Conservation (phyloP, 2,888 invertebrate genomes). For the Caenorhabditis sinica region DNA sequence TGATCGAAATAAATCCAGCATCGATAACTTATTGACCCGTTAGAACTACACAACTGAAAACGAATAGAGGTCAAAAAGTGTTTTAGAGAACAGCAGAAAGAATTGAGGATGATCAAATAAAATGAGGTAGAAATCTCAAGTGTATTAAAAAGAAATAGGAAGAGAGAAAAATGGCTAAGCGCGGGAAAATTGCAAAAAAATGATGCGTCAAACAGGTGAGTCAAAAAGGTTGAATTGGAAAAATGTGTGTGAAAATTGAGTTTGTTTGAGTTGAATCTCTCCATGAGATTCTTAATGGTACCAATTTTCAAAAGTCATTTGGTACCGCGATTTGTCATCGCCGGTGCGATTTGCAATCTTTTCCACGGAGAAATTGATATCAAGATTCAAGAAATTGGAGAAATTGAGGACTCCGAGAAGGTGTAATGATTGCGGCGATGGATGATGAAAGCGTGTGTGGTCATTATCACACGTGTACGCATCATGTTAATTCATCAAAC, state of each 20-base stretch:
- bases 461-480: constrained; percentile 7
- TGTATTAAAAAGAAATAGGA: constrained; percentile 28
- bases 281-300: constrained; percentile 31
- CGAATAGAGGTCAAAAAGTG: constrained; percentile 23
- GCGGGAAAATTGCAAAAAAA: constrained; percentile 36
- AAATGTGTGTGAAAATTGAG: constrained; percentile 28
- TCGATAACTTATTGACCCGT: constrained; percentile 62
- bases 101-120: constrained; percentile 43
- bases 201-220: constrained; percentile 41
- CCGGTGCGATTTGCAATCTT: constrained; percentile 14
- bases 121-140: constrained; percentile 31
- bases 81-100: not conserved
- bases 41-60: constrained; percentile 64
- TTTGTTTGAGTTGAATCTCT: not conserved
- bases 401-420: constrained; percentile 25
- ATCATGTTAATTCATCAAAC: not conserved
- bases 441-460: constrained; percentile 33
- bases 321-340: constrained; percentile 53
- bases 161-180: constrained; percentile 2
- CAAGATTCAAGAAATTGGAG: constrained; percentile 50
- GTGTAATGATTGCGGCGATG: constrained; percentile 48
- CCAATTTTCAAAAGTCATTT: constrained; percentile 27
- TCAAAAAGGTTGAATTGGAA: constrained; percentile 5
- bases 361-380: constrained; percentile 54
- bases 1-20: constrained; percentile 67